Evolutionary conservation across 2,113 vertebrate genomes (phyloP).

Genomic region (Chinchilla lanigera): DNA sequence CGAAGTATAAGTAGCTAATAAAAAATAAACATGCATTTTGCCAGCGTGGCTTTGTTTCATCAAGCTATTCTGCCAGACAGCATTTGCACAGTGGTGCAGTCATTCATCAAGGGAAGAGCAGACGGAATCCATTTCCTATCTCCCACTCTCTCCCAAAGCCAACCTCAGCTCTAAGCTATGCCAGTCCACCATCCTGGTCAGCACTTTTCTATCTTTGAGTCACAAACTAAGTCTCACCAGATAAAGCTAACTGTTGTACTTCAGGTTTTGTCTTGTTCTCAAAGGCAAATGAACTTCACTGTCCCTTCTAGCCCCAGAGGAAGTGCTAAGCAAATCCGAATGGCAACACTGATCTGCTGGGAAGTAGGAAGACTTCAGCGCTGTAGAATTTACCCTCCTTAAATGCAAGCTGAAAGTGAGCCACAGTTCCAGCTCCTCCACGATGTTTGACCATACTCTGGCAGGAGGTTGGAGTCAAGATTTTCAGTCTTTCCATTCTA

Average conservation of each 20-base stretch:
- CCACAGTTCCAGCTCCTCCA: neutral
- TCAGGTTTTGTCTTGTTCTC: neutral
- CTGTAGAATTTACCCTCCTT: conserved; percentile 9
- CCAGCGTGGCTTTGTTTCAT: neutral
- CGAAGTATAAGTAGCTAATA: neutral
- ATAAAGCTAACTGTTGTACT: conserved; percentile 3
- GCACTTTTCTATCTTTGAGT: neutral
- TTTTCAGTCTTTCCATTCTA: conserved; percentile 66
- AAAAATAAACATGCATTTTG: neutral
- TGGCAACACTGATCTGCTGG: neutral
- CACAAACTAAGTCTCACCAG: neutral
- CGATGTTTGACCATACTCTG: conserved; percentile 30
- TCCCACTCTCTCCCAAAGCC: neutral
- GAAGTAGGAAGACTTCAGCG: neutral
- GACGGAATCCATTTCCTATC: neutral
- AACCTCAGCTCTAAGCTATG: neutral
- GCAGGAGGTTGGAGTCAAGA: conserved; percentile 16
- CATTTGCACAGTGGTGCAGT: neutral
- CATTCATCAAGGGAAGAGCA: neutral
- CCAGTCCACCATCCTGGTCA: neutral
- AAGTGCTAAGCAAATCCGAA: neutral
- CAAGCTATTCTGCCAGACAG: neutral
- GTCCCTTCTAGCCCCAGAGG: neutral
- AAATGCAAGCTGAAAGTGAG: neutral
- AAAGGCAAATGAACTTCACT: neutral